Evolutionary conservation across 2,113 vertebrate genomes (phyloP).

Genomic region (Neodon shergylaensis): DNA sequence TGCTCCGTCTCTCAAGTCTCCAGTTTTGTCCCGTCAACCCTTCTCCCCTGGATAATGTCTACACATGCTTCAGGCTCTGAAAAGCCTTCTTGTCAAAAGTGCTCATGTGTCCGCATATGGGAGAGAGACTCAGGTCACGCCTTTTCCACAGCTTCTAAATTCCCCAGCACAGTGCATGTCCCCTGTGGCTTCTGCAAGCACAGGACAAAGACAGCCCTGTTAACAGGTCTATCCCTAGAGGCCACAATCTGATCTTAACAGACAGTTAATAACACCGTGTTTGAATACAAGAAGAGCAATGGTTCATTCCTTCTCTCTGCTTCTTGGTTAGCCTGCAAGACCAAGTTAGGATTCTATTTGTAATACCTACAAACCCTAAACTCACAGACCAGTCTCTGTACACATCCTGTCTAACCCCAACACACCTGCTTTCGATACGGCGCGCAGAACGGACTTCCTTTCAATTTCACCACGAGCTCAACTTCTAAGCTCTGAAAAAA

Average conservation of each 20-base stretch:
- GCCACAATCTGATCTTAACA: neutral
- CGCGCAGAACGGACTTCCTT: neutral
- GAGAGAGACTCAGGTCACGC: neutral
- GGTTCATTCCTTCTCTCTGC: neutral
- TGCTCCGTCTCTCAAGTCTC: neutral
- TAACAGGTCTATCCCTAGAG: neutral
- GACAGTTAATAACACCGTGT: neutral
- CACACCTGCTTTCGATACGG: neutral
- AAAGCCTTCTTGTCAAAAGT: neutral
- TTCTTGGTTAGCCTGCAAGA: neutral
- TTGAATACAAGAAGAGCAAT: neutral
- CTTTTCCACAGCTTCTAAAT: neutral
- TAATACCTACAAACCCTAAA: slow-evolving; percentile 8
- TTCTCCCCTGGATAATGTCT: neutral
- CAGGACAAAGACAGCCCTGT: neutral
- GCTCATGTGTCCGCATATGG: accelerated
- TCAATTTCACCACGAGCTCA: neutral
- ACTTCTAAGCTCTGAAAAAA: neutral
- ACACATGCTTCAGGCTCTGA: neutral
- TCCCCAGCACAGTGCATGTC: neutral
- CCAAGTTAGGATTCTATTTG: neutral
- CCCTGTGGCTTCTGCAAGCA: neutral
- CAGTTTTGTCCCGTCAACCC: neutral
- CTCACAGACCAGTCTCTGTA: neutral
- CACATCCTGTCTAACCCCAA: neutral